A percentile compares a stretch with the other conserved stretches of the same genome.
These are phyloP conservation scores for Lithobates pipiens DNA, from an alignment of 2,797 vertebrate species.

Conservation along the genomic window DNA sequence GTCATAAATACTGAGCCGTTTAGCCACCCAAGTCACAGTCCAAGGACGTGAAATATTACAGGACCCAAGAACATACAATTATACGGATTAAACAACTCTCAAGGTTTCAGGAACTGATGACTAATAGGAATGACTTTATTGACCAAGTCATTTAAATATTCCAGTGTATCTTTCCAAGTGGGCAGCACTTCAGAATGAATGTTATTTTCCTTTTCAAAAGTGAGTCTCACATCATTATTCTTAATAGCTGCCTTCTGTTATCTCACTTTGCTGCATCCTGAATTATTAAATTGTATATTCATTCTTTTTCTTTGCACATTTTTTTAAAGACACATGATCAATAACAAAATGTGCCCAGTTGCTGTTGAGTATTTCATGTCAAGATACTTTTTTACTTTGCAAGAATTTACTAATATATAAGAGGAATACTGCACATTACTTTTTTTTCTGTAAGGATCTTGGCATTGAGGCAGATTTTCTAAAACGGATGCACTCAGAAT, in stretches of 20 bases:
- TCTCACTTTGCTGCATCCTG: not conserved
- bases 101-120: constrained; percentile 20
- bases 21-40: not conserved
- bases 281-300: not conserved
- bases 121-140: constrained; percentile 11
- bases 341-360: not conserved
- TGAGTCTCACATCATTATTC: not conserved
- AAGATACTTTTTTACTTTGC: not conserved
- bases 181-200: not conserved
- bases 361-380: not conserved
- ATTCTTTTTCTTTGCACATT: not conserved
- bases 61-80: constrained; percentile 13
- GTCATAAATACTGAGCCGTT: not conserved
- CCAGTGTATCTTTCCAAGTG: constrained; percentile 5
- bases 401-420: not conserved
- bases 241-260: not conserved
- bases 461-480: too few species aligned
- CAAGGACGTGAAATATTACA: not conserved
- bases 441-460: too few species aligned
- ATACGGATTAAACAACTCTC: not conserved
- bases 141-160: constrained; percentile 15
- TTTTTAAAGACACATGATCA: not conserved
- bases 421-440: too few species aligned
- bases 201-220: not conserved
- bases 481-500: too few species aligned